Conservation (phyloP, 2,888 invertebrate species). For the Drosophila basisetae region DNA sequence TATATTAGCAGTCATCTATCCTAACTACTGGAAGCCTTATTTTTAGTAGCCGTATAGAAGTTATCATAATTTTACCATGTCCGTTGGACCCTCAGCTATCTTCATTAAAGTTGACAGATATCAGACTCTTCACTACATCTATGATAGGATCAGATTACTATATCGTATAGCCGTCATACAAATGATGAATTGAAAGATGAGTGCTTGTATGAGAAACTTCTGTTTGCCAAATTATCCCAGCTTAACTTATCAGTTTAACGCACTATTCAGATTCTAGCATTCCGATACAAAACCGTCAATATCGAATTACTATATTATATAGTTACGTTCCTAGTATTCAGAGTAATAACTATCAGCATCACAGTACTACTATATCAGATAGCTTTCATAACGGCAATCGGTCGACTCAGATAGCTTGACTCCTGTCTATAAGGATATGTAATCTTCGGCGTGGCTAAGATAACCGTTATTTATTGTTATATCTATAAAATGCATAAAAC, state of each 20-base stretch:
- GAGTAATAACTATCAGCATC: not conserved
- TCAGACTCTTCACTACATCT: not conserved
- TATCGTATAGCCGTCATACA: not conserved
- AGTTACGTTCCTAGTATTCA: not conserved
- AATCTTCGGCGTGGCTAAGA: not conserved
- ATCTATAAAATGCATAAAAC: not conserved
- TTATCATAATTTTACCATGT: not conserved
- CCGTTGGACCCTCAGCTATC: not conserved
- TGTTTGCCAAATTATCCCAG: not conserved
- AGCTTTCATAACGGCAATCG: not conserved
- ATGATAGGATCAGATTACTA: not conserved
- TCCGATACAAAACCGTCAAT: not conserved
- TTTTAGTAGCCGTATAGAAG: not conserved
- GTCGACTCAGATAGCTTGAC: not conserved
- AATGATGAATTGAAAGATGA: not conserved
- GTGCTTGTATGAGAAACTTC: not conserved
- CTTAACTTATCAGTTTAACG: not conserved
- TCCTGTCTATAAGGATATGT: not conserved
- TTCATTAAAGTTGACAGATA: not conserved
- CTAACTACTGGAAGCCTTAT: not conserved
- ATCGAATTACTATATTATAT: not conserved
- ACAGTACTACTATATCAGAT: not conserved
- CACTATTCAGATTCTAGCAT: not conserved
- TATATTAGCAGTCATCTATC: not conserved
- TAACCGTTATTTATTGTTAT: not conserved